Base-by-base conservation (phyloP, 2,113 vertebrate species). In the Ivindomyrus marchei region DNA sequence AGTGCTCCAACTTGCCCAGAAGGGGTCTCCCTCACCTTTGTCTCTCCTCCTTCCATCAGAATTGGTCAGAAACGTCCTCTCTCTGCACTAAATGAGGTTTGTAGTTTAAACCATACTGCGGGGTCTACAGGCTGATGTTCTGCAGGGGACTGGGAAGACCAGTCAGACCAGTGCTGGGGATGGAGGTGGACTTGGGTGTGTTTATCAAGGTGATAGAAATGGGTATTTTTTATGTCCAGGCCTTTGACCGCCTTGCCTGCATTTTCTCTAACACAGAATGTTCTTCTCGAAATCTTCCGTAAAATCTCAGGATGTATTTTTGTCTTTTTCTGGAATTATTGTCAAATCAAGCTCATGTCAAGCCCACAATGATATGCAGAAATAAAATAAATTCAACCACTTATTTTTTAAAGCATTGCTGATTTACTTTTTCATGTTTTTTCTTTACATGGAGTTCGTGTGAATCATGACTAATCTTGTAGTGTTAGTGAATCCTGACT, bases 1-100 rank as follows among this genome's bases (percentile, higher is more conserved):
- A 39, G 31, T 31, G 31, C 11, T 10, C 70, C 4, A 19, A 84
- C 42, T 45, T 24, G 6, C 2, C 80, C 39, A 36, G 36, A 45
- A 84, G 36, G 42, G 36, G 80, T 21, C 80, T 39, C 42, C 42
- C 19, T 85, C 45, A 47, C 66, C n/a, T 39, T 31, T 56, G 36
- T 53, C 45, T 62, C 21, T 8, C 49, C 36, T 17, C 21, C 74
- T 6, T 46, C 24, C 27, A 24, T 24, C 56, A 19, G 2, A 85
- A 88, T 53, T 89, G 21, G 89, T 88, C n/a, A 21, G 77, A 24
- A 89, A 88, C 11, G 31, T 89, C 85, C 62, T 89, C 92, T 87
- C 90, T 13, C 19, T 47, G 36, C 90, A 94, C 92, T 95, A 92
- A 93, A 96, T 96, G 95, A 96, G 91, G 92, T 93, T 88, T 0